Evolutionary conservation across 2,888 invertebrate genomes (phyloP).

Genomic region (Deroplatys truncata): DNA sequence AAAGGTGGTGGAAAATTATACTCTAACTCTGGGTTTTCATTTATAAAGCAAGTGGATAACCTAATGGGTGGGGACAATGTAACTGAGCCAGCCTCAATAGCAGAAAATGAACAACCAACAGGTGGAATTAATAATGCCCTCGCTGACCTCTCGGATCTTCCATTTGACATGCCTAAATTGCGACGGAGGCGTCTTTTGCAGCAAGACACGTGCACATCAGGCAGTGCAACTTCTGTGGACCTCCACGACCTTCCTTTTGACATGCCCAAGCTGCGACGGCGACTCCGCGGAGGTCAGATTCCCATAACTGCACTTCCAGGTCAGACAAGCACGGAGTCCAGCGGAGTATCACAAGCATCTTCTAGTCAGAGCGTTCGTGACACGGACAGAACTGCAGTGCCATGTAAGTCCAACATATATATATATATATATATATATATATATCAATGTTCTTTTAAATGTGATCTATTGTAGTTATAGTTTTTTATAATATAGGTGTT

Average conservation of each 20-base stretch:
- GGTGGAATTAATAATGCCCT: not conserved
- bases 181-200: slow-evolving; percentile 51
- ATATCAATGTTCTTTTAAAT: not conserved
- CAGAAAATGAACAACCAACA: slow-evolving; percentile 31
- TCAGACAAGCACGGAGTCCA: slow-evolving; percentile 56
- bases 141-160: slow-evolving; percentile 56
- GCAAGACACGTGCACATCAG: slow-evolving; percentile 63
- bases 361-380: slow-evolving; percentile 78
- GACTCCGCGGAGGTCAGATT: slow-evolving; percentile 50
- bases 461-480: not conserved
- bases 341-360: slow-evolving; percentile 72
- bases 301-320: not conserved
- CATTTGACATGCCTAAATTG: slow-evolving; percentile 87
- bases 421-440: no score
- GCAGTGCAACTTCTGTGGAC: slow-evolving; percentile 71
- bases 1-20: slow-evolving; percentile 53
- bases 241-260: slow-evolving; percentile 81
- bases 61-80: slow-evolving; percentile 39
- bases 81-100: slow-evolving; percentile 45
- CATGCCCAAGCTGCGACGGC: slow-evolving; percentile 82
- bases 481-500: no score
- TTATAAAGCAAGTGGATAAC: slow-evolving; percentile 36
- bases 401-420: slow-evolving; percentile 44
- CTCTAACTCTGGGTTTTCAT: slow-evolving; percentile 37
- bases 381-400: slow-evolving; percentile 54